Base-by-base conservation (phyloP, 1,140 invertebrate species). In the Rhagoletis zephyria region DNA sequence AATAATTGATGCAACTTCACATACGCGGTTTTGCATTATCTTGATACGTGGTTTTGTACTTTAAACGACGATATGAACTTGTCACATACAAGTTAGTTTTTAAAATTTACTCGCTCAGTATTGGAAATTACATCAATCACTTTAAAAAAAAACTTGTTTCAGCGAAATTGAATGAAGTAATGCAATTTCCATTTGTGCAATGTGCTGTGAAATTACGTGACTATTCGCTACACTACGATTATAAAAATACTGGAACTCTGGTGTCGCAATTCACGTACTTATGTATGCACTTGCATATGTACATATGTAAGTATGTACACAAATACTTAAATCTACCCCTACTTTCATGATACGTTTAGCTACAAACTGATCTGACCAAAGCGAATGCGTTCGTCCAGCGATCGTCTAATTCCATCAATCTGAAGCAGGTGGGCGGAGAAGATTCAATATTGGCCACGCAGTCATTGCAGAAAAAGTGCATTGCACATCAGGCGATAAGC, bases 161-260 rank as follows among this genome's bases (percentile, higher is more conserved):
- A 30, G 12, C 48, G 7, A 81, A 81, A 6, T 81, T 16, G 6
- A 81, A 81, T 59, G n/a, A 10, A 81, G 70, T 51, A 81, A 40
- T 56, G n/a, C 7, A 10, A 16, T 81, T 81, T 81, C 45, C 74
- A 81, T 56, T 56, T 81, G 74, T 81, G 45, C 19, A 81, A 81
- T 81, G 51, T 81, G 74, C 74, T 81, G 48, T 81, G 19, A 81
- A 81, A 81, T 81, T 59, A 67, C 64, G 64, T 67, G 64, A 67
- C 30, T 14, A 67, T n/a, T 63, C 4, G 12, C 4, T 16, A 63
- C 16, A 63, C 59, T 16, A 14, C 16, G 12, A 67, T 67, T 67
- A 67, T 67, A 16, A 67, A 67, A 59, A 56, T 56, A 19, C 48
- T 81, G 48, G 14, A n/a, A 48, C 70, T 10, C 10, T 45, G 16